Conservation (phyloP, 1,140 invertebrate species). For the Charaxes varanes region DNA sequence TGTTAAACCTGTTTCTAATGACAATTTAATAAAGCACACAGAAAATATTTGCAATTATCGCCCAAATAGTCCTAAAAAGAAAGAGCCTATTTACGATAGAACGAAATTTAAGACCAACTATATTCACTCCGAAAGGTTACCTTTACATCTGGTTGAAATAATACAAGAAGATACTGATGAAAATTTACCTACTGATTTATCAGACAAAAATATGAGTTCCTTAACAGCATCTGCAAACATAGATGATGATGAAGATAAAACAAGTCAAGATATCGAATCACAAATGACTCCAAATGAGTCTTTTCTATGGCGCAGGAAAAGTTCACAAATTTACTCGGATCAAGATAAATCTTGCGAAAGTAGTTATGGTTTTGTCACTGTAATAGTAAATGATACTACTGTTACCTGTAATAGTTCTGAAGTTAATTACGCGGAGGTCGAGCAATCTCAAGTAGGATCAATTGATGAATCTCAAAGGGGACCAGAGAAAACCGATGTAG, state of each 20-base stretch:
- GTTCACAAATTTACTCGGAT: conserved; percentile 56
- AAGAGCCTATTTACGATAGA: conserved; percentile 59
- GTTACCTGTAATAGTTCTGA: conserved; percentile 26
- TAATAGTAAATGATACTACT: conserved; percentile 37
- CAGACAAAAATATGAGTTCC: conserved; percentile 10
- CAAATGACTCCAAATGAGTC: conserved; percentile 68
- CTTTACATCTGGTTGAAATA: conserved; percentile 61
- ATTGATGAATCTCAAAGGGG: conserved; percentile 35
- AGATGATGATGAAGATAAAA: conserved; percentile 26
- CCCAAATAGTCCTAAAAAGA: conserved; percentile 38
- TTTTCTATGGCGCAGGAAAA: conserved; percentile 68
- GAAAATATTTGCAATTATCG: conserved; percentile 18
- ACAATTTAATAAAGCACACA: conserved; percentile 24
- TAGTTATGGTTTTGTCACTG: conserved; percentile 45
- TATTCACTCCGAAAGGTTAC: conserved; percentile 58
- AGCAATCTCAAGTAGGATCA: conserved; percentile 30
- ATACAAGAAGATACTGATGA: conserved; percentile 60
- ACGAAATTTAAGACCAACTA: conserved; percentile 65
- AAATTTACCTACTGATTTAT: conserved; percentile 9
- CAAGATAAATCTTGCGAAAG: conserved; percentile 51
- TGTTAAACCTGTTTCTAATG: conserved; percentile 40
- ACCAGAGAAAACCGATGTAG: conserved; percentile 25
- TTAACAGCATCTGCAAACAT: conserved; percentile 5
- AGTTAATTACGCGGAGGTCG: conserved; percentile 15
- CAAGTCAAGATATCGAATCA: conserved; percentile 45